phyloP scores from a whole-genome alignment of 2,888 invertebrate species.

The Baccha elongata region DNA sequence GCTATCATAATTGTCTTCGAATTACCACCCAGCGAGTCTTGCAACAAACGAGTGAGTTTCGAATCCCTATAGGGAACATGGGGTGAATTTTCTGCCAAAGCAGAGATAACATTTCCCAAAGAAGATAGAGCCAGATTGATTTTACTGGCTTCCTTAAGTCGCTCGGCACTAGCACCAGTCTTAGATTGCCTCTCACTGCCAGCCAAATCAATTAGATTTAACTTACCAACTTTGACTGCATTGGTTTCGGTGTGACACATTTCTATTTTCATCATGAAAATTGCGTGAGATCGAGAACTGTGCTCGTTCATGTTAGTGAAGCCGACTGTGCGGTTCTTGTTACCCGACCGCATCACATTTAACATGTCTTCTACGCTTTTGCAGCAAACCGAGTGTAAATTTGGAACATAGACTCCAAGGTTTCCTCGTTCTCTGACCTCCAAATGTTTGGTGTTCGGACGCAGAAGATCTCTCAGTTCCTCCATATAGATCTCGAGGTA shows the following conservation, averaged over 20 bases:
- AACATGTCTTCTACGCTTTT: slow-evolving; percentile 97
- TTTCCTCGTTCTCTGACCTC: slow-evolving; percentile 87
- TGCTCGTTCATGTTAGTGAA: slow-evolving; percentile 99
- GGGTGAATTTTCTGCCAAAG: slow-evolving; percentile 95
- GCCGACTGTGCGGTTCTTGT: slow-evolving; percentile 96
- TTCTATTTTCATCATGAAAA: slow-evolving; percentile 98
- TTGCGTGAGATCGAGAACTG: slow-evolving; percentile 98
- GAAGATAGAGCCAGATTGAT: slow-evolving; percentile 98
- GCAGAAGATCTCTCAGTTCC: slow-evolving; percentile 90
- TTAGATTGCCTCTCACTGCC: slow-evolving; percentile 99
- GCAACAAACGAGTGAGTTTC: slow-evolving; percentile 96
- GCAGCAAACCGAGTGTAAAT: slow-evolving; percentile 96
- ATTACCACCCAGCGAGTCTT: slow-evolving; percentile 99
- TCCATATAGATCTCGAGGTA: slow-evolving; percentile 99
- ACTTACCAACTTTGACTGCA: slow-evolving; percentile 90
- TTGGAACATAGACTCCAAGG: slow-evolving; percentile 96
- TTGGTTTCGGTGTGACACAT: slow-evolving; percentile 89
- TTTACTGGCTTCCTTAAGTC: slow-evolving; percentile 97
- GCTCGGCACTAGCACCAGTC: slow-evolving; percentile 96
- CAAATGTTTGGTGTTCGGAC: slow-evolving; percentile 84
- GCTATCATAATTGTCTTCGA: slow-evolving; percentile 99
- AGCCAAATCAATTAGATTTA: slow-evolving; percentile 98
- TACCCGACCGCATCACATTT: slow-evolving; percentile 95
- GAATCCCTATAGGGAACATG: slow-evolving; percentile 99
- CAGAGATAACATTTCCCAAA: slow-evolving; percentile 99